These are phyloP conservation scores for Scomber japonicus DNA, from an alignment of 2,113 vertebrate genomes.

Conservation along the genomic window DNA sequence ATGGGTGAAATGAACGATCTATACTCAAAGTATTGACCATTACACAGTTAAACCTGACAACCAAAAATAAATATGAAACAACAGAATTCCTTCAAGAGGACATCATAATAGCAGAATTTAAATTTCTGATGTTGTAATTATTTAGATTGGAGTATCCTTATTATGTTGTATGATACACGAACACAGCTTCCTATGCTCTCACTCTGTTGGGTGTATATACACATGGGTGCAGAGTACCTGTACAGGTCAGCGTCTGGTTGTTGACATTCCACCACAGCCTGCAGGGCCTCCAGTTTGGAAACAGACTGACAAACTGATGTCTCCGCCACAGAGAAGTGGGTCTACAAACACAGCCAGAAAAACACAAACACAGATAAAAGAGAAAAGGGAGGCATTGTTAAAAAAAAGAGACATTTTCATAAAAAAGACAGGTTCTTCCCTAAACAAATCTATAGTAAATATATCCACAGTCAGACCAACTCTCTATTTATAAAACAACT, in stretches of 20 bases:
- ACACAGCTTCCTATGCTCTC: neutral
- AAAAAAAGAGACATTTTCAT: neutral
- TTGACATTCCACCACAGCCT: conserved; percentile 96
- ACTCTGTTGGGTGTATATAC: neutral
- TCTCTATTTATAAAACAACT: conserved; percentile 5
- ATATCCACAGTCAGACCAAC: neutral
- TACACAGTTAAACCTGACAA: no score
- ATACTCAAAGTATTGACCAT: neutral
- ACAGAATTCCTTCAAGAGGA: no score
- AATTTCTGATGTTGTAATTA: no score
- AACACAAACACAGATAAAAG: neutral
- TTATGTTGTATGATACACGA: neutral
- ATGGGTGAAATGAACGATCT: neutral
- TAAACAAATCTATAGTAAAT: neutral
- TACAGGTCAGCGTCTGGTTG: conserved; percentile 97
- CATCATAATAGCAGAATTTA: no score
- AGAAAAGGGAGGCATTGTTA: neutral
- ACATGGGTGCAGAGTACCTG: conserved; percentile 84
- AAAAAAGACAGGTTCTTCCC: neutral
- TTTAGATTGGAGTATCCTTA: neutral
- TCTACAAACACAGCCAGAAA: conserved; percentile 79
- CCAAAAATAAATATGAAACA: neutral
- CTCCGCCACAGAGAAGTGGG: conserved; percentile 92
- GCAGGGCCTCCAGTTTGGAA: conserved; percentile 90
- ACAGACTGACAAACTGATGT: conserved; percentile 94